Percentiles rank a stretch among this genome's conserved stretches.
phyloP scores from a whole-genome alignment of 1,140 invertebrate genomes.

The Hypothenemus hampei region DNA sequence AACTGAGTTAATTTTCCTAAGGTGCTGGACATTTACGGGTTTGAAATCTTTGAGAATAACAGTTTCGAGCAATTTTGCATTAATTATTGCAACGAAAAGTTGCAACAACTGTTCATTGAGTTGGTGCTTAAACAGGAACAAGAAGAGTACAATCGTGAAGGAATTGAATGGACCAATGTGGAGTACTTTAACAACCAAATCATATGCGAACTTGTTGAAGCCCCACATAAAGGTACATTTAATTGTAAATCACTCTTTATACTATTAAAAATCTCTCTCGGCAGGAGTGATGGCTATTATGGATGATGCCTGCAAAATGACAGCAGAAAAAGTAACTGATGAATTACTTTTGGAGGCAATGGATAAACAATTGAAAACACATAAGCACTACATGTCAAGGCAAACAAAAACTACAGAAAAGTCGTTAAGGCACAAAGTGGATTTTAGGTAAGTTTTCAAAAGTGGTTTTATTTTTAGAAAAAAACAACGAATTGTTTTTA shows the following conservation, averaged over 20 bases:
- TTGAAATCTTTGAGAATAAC: conserved; percentile 94
- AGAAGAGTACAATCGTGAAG: conserved; percentile 89
- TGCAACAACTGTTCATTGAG: conserved; percentile 95
- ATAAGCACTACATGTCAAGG: conserved; percentile 86
- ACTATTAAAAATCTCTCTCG: too few species aligned
- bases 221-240: conserved; percentile 66
- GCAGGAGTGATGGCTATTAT: conserved; percentile 84
- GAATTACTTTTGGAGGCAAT: conserved; percentile 88
- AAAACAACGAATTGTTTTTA: neutral
- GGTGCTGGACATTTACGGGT: conserved; percentile 89
- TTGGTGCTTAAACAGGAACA: conserved; percentile 94
- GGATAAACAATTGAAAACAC: conserved; percentile 80
- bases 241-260: neutral
- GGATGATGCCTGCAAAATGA: conserved; percentile 87
- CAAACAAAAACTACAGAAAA: conserved; percentile 79
- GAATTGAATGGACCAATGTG: conserved; percentile 86
- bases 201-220: conserved; percentile 91
- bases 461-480: neutral
- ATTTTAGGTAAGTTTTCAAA: conserved; percentile 20
- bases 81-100: conserved; percentile 96
- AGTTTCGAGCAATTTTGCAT: conserved; percentile 95
- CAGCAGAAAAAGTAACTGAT: conserved; percentile 89
- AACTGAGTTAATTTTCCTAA: neutral
- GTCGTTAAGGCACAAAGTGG: conserved; percentile 67
- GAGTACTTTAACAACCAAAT: conserved; percentile 91